Base-by-base conservation (phyloP, 2,888 invertebrate species). In the Drosophila rellima region DNA sequence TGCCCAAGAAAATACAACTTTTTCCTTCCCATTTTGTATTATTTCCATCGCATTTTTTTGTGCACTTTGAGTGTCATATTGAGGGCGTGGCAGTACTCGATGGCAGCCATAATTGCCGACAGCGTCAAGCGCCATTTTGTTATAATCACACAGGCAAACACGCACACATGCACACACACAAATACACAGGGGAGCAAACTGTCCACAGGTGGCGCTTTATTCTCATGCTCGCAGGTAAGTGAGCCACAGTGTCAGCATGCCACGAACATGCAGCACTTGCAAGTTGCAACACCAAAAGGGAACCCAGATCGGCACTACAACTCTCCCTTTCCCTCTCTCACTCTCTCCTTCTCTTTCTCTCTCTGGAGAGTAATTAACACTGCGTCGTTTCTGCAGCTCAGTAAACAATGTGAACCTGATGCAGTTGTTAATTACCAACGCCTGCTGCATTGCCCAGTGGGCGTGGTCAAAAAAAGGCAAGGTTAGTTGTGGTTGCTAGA, bases 291-390 rank as follows among this genome's bases (percentile, higher is more conserved):
- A 17, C 35, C 17, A 33, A 18, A 18, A 47, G 50, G 5, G n/a
- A 45, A 18, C 20, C 26, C 59, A 35, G 60, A 45, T 62, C 44
- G n/a, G 13, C 56, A 60, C 47, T 61, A 29, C 39, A 40, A 13
- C 29, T 13, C 20, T 35, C 18, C 18, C 31, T 23, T 3, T 29
- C 13, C 3, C 50, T 35, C 17, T 13, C 11, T 7, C 26, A 7
- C 37, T 17, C 26, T 26, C 7, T 17, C 7, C 29, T 45, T 15
- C 52, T 44, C 42, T 54, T 33, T 60, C 29, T 17, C 35, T 40
- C 80, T 40, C 67, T 65, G 55, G 87, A 72, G 89, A 88, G 89
- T 83, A 83, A 83, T 83, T 83, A 83, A 86, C 87, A 81, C 89
- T 83, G 83, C 83, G 89, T 74, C 83, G 86, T 54, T 70, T 42